These are phyloP conservation scores for Terebella lapidaria DNA, from an alignment of 2,888 invertebrate species.

Conservation along the genomic window DNA sequence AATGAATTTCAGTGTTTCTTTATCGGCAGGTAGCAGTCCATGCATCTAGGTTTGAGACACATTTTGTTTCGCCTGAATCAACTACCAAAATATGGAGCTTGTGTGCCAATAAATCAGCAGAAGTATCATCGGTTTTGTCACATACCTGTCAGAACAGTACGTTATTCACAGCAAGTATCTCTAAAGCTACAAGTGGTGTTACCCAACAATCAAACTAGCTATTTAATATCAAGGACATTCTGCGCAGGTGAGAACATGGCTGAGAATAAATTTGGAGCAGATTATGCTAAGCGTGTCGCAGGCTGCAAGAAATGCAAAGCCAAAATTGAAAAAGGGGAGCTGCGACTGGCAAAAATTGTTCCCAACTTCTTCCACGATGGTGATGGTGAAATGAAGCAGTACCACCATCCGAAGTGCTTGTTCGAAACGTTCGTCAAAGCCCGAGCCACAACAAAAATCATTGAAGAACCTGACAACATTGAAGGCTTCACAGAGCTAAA, in stretches of 20 bases:
- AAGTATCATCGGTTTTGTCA: too few relatives aligned
- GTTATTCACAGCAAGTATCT: too few relatives aligned
- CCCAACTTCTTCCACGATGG: slow-evolving; percentile 72
- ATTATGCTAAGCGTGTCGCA: slow-evolving; percentile 76
- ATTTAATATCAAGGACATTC: too few relatives aligned
- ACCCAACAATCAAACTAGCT: too few relatives aligned
- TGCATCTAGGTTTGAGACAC: too few relatives aligned
- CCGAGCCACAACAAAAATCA: slow-evolving; percentile 73
- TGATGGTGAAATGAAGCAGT: slow-evolving; percentile 75
- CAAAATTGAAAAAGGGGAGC: slow-evolving; percentile 67
- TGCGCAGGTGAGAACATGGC: slow-evolving; percentile 42
- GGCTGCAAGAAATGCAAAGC: slow-evolving; percentile 83
- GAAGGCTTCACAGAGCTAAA: slow-evolving; percentile 69
- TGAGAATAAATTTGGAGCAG: slow-evolving; percentile 59
- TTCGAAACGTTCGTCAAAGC: slow-evolving; percentile 76
- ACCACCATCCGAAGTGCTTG: slow-evolving; percentile 74
- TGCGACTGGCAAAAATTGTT: slow-evolving; percentile 73
- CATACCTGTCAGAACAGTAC: too few relatives aligned
- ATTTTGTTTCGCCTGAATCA: too few relatives aligned
- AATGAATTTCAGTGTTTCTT: too few relatives aligned
- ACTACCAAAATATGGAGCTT: too few relatives aligned
- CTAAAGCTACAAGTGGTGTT: too few relatives aligned
- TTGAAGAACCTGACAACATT: slow-evolving; percentile 73
- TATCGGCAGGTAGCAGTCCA: too few relatives aligned
- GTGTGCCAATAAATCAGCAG: too few relatives aligned